Conservation (phyloP, 2,113 vertebrate genomes). For the Chloropsis cyanopogon region DNA sequence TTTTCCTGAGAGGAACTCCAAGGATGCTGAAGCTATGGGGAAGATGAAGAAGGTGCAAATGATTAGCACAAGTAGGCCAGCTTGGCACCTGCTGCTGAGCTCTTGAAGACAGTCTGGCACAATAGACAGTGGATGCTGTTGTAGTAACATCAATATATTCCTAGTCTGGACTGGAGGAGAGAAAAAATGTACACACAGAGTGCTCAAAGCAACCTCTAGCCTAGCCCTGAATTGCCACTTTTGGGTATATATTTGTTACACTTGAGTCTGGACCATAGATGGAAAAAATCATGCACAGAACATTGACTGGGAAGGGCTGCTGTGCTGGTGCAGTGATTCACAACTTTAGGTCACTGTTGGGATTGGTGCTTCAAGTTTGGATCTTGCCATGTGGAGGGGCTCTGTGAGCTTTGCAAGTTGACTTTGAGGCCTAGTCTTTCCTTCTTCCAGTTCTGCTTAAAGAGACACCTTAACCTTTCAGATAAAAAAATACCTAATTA, state of each 20-base stretch:
- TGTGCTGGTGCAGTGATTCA: background rate
- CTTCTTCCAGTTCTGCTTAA: background rate
- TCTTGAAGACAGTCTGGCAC: background rate
- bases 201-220: background rate
- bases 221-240: background rate
- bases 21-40: background rate
- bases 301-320: background rate
- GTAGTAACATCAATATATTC: background rate
- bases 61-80: background rate
- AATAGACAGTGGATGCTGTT: background rate
- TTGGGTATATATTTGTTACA: background rate
- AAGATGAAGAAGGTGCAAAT: background rate
- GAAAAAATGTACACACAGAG: background rate
- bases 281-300: background rate
- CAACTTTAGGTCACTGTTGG: fast-evolving
- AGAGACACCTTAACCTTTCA: background rate
- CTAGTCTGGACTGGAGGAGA: background rate
- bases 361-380: background rate
- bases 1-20: background rate
- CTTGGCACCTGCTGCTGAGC: background rate
- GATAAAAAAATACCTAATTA: background rate
- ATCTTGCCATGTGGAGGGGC: background rate
- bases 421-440: background rate
- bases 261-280: background rate
- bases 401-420: background rate